These are phyloP conservation scores for Solenopsis fugax DNA, from an alignment of 1,140 invertebrate genomes.

Conservation along the genomic window DNA sequence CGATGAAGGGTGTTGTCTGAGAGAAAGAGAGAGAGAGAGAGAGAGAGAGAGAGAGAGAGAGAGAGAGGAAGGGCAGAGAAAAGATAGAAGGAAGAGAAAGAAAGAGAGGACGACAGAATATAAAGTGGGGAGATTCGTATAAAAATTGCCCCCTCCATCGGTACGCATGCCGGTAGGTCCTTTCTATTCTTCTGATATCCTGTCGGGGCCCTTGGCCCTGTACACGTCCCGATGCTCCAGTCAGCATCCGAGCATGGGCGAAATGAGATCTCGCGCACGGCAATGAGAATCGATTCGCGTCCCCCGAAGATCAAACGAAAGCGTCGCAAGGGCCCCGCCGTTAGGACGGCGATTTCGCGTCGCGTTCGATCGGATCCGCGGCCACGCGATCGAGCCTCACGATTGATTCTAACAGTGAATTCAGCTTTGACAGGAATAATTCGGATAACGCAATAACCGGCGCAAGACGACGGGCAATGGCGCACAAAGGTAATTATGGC, in stretches of 20 bases:
- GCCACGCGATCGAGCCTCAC: too few species aligned
- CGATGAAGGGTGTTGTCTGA: slow-evolving; percentile 63
- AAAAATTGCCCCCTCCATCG: slow-evolving; percentile 81
- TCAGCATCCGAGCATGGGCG: slow-evolving; percentile 86
- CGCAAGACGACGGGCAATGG: slow-evolving; percentile 59
- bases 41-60: not conserved
- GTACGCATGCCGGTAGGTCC: slow-evolving; percentile 78
- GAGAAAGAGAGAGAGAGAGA: not conserved
- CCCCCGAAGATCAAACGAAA: slow-evolving; percentile 54
- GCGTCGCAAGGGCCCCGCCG: slow-evolving; percentile 21
- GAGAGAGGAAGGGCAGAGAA: not conserved
- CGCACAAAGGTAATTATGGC: slow-evolving; percentile 70
- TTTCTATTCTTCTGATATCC: slow-evolving; percentile 87
- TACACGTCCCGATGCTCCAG: slow-evolving; percentile 76
- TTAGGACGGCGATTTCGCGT: slow-evolving; percentile 21
- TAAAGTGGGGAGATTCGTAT: slow-evolving; percentile 73
- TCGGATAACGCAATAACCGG: slow-evolving; percentile 1
- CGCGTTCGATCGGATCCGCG: slow-evolving; percentile 7
- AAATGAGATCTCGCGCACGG: slow-evolving; percentile 77
- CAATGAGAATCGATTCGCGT: slow-evolving; percentile 47
- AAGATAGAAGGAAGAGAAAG: slow-evolving; percentile 1
- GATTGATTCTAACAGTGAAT: slow-evolving; percentile 16
- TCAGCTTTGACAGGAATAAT: not conserved
- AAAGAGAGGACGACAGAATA: slow-evolving; percentile 37
- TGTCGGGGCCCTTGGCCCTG: slow-evolving; percentile 78